phyloP scores from a whole-genome alignment of 92 coral and sea anemone genomes.

The Zoanthus sociatus region DNA sequence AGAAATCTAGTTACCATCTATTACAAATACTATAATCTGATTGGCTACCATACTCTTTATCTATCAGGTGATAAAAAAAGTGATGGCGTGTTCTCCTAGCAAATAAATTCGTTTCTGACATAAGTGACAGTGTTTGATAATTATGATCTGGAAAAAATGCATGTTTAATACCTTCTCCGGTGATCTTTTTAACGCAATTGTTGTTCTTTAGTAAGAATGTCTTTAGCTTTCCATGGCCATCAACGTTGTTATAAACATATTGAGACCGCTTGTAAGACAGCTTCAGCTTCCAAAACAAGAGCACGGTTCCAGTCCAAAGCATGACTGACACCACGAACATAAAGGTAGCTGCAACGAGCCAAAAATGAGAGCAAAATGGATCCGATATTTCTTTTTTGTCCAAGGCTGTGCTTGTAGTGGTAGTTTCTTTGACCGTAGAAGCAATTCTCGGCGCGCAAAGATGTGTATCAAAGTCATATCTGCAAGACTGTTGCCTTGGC shows the following conservation, averaged over 20 bases:
- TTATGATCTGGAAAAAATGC: no score
- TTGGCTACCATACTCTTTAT: no score
- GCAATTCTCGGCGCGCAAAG: slow-evolving; percentile 12
- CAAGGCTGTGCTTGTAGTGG: background rate
- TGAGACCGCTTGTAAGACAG: slow-evolving; percentile 9
- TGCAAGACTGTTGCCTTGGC: slow-evolving; percentile 66
- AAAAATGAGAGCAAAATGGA: background rate
- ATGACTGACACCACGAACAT: slow-evolving; percentile 9
- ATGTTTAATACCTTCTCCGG: background rate
- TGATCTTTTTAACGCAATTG: background rate
- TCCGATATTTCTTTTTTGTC: background rate
- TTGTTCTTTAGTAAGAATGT: background rate
- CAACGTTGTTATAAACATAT: background rate
- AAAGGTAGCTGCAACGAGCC: slow-evolving; percentile 19
- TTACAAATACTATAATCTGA: no score
- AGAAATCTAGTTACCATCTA: no score
- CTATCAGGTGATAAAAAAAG: no score
- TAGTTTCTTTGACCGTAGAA: background rate
- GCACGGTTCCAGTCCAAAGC: background rate
- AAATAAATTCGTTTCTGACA: no score
- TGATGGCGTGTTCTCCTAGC: no score
- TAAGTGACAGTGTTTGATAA: no score
- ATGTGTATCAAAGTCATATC: slow-evolving; percentile 45
- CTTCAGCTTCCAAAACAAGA: slow-evolving; percentile 11
- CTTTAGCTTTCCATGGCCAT: background rate